Conservation (phyloP, 2,113 vertebrate genomes). For the Grantiella picta region DNA sequence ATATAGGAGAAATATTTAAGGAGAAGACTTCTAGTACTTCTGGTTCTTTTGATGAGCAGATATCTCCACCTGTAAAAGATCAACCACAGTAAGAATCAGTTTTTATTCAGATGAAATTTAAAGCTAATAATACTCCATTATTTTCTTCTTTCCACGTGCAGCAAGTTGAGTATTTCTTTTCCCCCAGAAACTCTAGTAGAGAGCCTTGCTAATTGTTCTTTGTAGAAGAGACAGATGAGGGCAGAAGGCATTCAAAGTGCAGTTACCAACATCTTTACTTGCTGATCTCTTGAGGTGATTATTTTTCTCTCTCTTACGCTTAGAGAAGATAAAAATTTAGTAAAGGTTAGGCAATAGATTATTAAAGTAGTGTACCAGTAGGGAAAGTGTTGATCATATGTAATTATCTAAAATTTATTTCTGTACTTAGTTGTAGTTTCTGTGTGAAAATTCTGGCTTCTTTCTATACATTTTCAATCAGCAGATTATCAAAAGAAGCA, state of each 20-base stretch:
- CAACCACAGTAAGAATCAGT: constrained; percentile 76
- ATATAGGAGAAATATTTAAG: constrained; percentile 72
- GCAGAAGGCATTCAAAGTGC: not conserved
- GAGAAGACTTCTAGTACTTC: constrained; percentile 63
- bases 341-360: not conserved
- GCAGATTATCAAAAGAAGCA: not conserved
- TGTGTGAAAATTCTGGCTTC: not conserved
- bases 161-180: not conserved
- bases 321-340: not conserved
- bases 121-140: not conserved
- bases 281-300: not conserved
- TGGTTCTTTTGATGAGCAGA: constrained; percentile 65
- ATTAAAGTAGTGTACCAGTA: not conserved
- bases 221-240: not conserved
- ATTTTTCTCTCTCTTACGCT: not conserved
- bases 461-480: not conserved
- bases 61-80: constrained; percentile 82
- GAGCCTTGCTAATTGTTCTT: not conserved
- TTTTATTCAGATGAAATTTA: not conserved
- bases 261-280: not conserved
- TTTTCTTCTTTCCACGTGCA: not conserved
- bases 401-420: not conserved
- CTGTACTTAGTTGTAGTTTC: not conserved
- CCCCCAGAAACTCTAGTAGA: not conserved
- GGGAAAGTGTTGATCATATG: not conserved